Evolutionary conservation across 1,140 invertebrate genomes (phyloP).

Genomic region (Metopolophium dirhodum): DNA sequence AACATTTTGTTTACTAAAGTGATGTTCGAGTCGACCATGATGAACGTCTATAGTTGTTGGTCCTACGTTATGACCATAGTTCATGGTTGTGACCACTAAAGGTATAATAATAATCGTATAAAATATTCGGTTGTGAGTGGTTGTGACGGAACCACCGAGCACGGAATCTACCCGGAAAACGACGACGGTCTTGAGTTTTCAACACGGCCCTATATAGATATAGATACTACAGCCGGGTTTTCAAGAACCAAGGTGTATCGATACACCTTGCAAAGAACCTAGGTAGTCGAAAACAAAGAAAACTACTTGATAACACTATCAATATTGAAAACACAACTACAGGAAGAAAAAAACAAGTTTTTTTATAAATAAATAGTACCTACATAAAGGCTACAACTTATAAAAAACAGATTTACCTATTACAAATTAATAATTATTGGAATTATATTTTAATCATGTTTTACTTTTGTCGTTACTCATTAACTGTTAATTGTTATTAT

Average conservation of each 20-base stretch:
- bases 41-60: background rate
- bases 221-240: no score
- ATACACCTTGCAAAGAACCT: no score
- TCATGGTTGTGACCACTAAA: background rate
- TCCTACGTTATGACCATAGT: background rate
- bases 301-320: constrained; percentile 16
- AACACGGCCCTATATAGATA: no score
- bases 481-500: background rate
- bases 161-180: background rate
- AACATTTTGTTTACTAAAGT: constrained; percentile 17
- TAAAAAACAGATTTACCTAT: background rate
- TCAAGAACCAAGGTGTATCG: no score
- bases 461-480: background rate
- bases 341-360: constrained; percentile 21
- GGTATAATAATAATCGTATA: no score
- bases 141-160: no score
- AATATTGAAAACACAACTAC: background rate
- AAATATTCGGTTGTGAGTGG: no score
- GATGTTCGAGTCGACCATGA: background rate
- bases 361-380: background rate
- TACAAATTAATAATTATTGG: background rate
- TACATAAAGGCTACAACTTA: no score
- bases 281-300: constrained; percentile 43
- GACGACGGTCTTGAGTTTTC: background rate
- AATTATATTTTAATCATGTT: background rate